Evolutionary conservation across 2,888 invertebrate genomes (phyloP), one percentile per base, ranked within the genome.

Genomic region (Orthonychiurus folsomi): DNA sequence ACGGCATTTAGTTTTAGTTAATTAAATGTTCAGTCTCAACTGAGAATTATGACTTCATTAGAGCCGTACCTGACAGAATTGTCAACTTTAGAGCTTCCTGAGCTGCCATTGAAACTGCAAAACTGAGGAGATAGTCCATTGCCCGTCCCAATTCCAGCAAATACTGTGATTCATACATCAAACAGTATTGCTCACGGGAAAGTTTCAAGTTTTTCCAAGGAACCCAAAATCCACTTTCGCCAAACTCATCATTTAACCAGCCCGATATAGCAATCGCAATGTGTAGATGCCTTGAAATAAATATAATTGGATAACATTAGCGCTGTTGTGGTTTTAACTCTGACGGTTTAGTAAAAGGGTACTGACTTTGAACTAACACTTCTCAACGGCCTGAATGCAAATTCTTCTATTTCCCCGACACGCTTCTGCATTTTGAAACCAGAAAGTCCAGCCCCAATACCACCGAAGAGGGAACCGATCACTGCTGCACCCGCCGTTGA

Each of bases 371-470:
- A 62, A 23, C 63, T 61, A 71, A 78, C 74, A 70, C 76, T 75
- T 0, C 77, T 77, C 53, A 86, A 73, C 24, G 80, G 79, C 65
- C 83, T 82, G 72, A 86, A 84, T 56, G 78, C 79, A 76, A 86
- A 86, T 75, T 86, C 85, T 74, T 85, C 84, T 50, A 86, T 79
- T 64, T 83, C 83, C 24, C 86, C 86, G 21, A 85, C 83, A 56
- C 85, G 77, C 73, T 83, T 84, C 67, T 84, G 82, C 86, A 86
- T 86, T 76, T 85, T 84, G 74, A 81, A 83, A n/a, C 83, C 83
- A 81, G 74, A 81, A 21, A 86, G 77, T 24, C 85, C 85, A 53
- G 85, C 86, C 27, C 86, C 86, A 47, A 85, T 85, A 2, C 83
- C 83, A 3, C 85, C 85, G 76, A 85, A 85, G 63, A 85, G 74